A percentile compares a stretch with the other conserved stretches of the same genome.
phyloP scores from a whole-genome alignment of 2,888 invertebrate species.

The Pristionchus fissidentatus region DNA sequence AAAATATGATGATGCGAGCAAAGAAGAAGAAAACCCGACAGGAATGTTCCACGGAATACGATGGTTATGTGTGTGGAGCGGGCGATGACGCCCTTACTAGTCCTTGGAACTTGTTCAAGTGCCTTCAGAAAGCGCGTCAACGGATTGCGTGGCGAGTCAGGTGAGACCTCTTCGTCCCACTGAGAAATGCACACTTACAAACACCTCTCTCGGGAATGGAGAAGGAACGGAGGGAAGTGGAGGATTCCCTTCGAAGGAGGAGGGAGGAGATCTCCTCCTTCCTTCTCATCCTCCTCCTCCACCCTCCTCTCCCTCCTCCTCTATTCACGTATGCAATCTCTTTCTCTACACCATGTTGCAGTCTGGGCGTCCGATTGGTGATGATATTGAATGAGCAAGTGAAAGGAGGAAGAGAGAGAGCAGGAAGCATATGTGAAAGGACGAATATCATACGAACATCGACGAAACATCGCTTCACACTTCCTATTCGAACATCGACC shows the following conservation, averaged over 20 bases:
- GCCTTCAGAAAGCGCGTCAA: not conserved
- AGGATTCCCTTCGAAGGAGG: not conserved
- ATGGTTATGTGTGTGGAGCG: not conserved
- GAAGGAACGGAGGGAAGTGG: not conserved
- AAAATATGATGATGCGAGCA: no score
- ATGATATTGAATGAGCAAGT: slow-evolving; percentile 36
- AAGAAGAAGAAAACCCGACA: no score
- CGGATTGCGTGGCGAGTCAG: not conserved
- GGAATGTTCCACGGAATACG: no score
- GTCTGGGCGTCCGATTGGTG: not conserved
- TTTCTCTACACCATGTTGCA: not conserved
- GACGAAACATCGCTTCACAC: no score
- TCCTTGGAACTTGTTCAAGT: no score
- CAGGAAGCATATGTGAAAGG: not conserved
- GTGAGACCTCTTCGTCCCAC: not conserved
- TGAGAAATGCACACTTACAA: not conserved
- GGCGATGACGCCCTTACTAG: no score
- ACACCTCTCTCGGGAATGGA: not conserved
- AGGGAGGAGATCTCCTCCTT: slow-evolving; percentile 1
- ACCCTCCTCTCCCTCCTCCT: slow-evolving; percentile 1
- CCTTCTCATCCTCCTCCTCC: not conserved
- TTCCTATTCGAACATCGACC: no score
- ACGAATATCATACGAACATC: no score
- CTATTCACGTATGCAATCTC: not conserved
- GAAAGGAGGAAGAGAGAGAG: slow-evolving; percentile 21